Evolutionary conservation across 2,113 vertebrate genomes (phyloP).

Genomic region (Hyaena hyaena): DNA sequence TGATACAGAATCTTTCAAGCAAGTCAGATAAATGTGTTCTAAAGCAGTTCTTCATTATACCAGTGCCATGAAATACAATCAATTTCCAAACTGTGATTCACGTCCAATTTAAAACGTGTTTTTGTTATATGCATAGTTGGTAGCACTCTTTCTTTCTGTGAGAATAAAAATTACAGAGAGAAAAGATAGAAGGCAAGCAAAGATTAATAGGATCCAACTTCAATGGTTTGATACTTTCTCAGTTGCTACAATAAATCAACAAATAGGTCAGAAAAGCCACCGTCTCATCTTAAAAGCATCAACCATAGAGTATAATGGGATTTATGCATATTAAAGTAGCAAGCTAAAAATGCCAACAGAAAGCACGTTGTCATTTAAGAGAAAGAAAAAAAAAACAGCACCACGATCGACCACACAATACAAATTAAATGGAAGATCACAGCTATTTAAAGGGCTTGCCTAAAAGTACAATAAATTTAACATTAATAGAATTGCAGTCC

Average conservation of each 20-base stretch:
- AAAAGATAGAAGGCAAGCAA: slow-evolving; percentile 32
- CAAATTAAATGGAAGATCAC: slow-evolving; percentile 55
- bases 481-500: slow-evolving; percentile 48
- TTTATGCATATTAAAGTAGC: slow-evolving; percentile 57
- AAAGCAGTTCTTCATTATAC: slow-evolving; percentile 43
- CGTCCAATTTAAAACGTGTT: background rate
- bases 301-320: slow-evolving; percentile 44
- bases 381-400: slow-evolving; percentile 1
- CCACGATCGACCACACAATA: background rate
- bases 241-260: slow-evolving; percentile 69
- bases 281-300: slow-evolving; percentile 60
- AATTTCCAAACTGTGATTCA: slow-evolving; percentile 52
- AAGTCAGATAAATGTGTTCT: slow-evolving; percentile 49
- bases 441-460: slow-evolving; percentile 54
- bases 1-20: slow-evolving; percentile 34
- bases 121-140: background rate
- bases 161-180: slow-evolving; percentile 58
- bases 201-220: slow-evolving; percentile 43
- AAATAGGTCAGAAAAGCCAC: slow-evolving; percentile 39
- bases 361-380: slow-evolving; percentile 48
- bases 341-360: slow-evolving; percentile 50
- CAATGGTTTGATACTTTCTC: slow-evolving; percentile 50
- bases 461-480: slow-evolving; percentile 67
- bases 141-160: background rate
- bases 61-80: background rate